These are phyloP conservation scores for Ectropis grisescens DNA, from an alignment of 1,140 invertebrate genomes.

Conservation along the genomic window DNA sequence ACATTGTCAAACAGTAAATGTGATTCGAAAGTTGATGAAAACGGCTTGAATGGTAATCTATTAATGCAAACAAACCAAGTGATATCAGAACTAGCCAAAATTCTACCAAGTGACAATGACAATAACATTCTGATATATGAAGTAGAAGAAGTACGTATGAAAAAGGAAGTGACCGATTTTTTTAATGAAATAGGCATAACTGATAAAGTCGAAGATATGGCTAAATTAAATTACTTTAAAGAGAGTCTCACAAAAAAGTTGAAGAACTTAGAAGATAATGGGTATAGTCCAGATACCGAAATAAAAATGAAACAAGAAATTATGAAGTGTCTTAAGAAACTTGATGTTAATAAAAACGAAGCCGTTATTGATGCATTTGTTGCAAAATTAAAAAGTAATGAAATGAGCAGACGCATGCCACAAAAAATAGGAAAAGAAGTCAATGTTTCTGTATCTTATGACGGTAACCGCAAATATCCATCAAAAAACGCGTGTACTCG, in stretches of 20 bases:
- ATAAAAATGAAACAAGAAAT: conserved; percentile 25
- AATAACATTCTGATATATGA: conserved; percentile 20
- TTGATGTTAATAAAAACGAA: conserved; percentile 11
- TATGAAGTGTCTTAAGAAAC: conserved; percentile 16
- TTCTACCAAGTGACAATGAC: conserved; percentile 15
- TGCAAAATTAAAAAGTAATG: conserved; percentile 17
- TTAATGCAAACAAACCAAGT: conserved; percentile 24
- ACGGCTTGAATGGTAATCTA: conserved; percentile 1
- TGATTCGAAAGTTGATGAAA: conserved; percentile 3
- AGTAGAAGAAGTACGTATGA: conserved; percentile 29
- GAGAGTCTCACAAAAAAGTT: conserved; percentile 19
- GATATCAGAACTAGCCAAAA: conserved; percentile 27
- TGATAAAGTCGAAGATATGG: conserved; percentile 7
- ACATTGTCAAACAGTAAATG: background rate
- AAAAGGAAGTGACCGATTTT: conserved; percentile 21
- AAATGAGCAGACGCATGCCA: conserved; percentile 8
- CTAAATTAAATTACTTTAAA: conserved; percentile 15
- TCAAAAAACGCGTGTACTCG: no score
- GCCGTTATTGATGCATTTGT: conserved; percentile 17
- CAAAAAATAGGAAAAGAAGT: conserved; percentile 1
- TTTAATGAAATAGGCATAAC: conserved; percentile 15
- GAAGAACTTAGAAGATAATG: conserved; percentile 18
- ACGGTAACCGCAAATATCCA: no score
- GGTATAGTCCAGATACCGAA: conserved; percentile 12
- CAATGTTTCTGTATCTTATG: no score